A percentile compares a stretch with the other conserved stretches of the same genome.
Evolutionary conservation across 1,140 invertebrate genomes (phyloP).

Genomic region (Cyclargus thomasi): DNA sequence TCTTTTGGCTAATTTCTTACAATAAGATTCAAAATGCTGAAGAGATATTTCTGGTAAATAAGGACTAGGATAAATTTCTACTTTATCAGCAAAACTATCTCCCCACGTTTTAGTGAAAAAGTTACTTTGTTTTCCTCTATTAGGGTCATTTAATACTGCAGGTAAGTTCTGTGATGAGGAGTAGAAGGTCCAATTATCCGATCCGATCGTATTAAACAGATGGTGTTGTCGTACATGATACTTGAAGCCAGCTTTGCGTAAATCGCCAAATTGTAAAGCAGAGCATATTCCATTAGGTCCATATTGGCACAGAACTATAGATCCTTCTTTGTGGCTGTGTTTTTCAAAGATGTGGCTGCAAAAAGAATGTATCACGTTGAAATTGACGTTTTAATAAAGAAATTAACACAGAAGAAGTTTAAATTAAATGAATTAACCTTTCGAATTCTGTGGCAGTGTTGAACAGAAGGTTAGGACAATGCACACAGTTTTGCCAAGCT

Average conservation of each 20-base stretch:
- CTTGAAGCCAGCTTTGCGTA: conserved; percentile 92
- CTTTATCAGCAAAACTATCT: conserved; percentile 91
- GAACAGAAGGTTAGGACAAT: conserved; percentile 76
- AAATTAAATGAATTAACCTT: conserved; percentile 56
- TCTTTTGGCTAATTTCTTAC: conserved; percentile 84
- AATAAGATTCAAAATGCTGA: conserved; percentile 91
- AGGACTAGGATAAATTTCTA: conserved; percentile 83
- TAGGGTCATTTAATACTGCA: conserved; percentile 96
- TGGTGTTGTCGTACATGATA: conserved; percentile 90
- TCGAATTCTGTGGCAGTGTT: conserved; percentile 72
- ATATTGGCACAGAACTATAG: conserved; percentile 92
- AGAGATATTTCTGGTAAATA: conserved; percentile 89
- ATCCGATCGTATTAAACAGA: conserved; percentile 76
- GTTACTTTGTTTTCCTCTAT: conserved; percentile 90
- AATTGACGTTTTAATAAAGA: conserved; percentile 19
- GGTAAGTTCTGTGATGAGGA: conserved; percentile 95
- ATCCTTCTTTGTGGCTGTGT: conserved; percentile 91
- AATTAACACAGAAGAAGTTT: conserved; percentile 9
- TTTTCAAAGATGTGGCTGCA: conserved; percentile 85
- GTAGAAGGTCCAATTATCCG: conserved; percentile 84
- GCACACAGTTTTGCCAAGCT: conserved; percentile 75
- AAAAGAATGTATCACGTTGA: conserved; percentile 25
- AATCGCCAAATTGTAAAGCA: conserved; percentile 90
- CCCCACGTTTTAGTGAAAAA: conserved; percentile 99
- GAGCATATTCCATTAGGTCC: conserved; percentile 91